These are phyloP conservation scores for Luffia ferchaultella DNA, from an alignment of 2,888 invertebrate genomes.

Conservation along the genomic window DNA sequence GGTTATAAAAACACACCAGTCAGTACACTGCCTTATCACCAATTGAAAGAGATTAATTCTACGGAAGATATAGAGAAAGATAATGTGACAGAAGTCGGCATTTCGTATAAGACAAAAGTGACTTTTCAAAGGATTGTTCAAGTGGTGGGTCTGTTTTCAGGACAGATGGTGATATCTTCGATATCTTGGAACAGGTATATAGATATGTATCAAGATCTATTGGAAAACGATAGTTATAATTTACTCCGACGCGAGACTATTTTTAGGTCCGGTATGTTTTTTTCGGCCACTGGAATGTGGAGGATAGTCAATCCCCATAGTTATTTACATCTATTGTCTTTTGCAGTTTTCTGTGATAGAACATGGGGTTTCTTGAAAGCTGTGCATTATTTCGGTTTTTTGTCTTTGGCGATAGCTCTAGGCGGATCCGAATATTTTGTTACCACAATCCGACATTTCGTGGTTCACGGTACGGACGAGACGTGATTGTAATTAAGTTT, in stretches of 20 bases:
- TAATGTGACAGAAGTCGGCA: conserved; percentile 50
- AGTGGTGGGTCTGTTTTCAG: conserved; percentile 71
- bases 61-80: conserved; percentile 54
- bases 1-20: conserved; percentile 73
- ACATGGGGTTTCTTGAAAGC: conserved; percentile 78
- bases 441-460: conserved; percentile 26
- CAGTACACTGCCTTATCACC: conserved; percentile 61
- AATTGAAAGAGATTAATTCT: conserved; percentile 46
- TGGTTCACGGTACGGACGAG: conserved; percentile 24
- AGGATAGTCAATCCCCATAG: conserved; percentile 82
- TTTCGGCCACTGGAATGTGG: conserved; percentile 78
- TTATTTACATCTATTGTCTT: conserved; percentile 74
- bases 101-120: conserved; percentile 73
- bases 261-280: conserved; percentile 78
- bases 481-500: too few relatives aligned
- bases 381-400: conserved; percentile 76
- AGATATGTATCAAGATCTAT: conserved; percentile 77
- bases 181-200: conserved; percentile 87
- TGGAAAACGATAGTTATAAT: conserved; percentile 69
- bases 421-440: conserved; percentile 76
- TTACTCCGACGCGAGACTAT: conserved; percentile 61
- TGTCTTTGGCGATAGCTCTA: conserved; percentile 71
- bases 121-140: conserved; percentile 71
- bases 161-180: conserved; percentile 78
- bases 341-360: conserved; percentile 84